Conservation (phyloP, 2,113 vertebrate species). For the Sminthopsis crassicaudata region DNA sequence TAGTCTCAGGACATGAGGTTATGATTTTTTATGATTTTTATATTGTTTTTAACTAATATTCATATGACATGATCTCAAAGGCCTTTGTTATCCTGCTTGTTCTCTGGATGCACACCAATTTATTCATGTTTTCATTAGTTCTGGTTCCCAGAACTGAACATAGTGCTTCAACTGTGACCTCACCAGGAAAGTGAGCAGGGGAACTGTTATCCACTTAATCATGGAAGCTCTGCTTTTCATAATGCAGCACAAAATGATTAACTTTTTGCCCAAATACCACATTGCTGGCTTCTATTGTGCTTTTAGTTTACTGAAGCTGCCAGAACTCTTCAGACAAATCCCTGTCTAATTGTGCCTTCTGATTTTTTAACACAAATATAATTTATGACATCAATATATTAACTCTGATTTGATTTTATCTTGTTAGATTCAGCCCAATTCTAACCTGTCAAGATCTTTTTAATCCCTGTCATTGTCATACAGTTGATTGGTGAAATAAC, state of each 20-base stretch:
- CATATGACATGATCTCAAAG: background rate
- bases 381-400: background rate
- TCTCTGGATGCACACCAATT: background rate
- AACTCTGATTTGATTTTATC: background rate
- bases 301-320: background rate
- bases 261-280: background rate
- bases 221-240: background rate
- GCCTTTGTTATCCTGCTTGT: background rate
- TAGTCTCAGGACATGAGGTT: background rate
- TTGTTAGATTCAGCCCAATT: background rate
- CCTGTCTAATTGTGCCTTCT: background rate
- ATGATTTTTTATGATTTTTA: background rate
- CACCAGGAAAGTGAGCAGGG: background rate
- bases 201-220: background rate
- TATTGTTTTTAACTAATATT: background rate
- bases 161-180: background rate
- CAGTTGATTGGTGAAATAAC: background rate
- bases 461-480: background rate
- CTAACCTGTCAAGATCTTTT: background rate
- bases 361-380: background rate
- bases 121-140: background rate
- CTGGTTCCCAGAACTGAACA: background rate
- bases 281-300: background rate
- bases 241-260: background rate
- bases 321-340: background rate